phyloP scores from a whole-genome alignment of 2,113 vertebrate genomes.

The Archocentrus centrarchus region DNA sequence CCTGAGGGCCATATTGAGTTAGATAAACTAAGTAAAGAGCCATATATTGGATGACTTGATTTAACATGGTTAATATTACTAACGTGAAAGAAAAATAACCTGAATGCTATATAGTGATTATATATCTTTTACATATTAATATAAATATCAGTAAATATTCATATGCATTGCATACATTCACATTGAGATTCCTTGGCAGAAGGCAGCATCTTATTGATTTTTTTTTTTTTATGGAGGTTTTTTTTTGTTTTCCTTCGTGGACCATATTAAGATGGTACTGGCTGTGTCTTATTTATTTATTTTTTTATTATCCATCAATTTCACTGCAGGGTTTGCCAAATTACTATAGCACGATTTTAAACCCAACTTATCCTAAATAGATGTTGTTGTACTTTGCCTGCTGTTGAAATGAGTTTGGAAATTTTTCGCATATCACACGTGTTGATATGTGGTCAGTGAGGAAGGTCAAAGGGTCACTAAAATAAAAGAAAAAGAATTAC shows the following conservation, averaged over 20 bases:
- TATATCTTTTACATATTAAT: neutral
- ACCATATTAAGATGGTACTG: neutral
- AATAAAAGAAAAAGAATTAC: neutral
- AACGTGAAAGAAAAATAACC: neutral
- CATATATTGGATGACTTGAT: neutral
- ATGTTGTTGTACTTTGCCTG: neutral
- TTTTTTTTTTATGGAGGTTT: neutral
- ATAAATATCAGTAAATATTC: neutral
- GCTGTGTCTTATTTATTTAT: neutral
- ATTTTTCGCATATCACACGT: neutral
- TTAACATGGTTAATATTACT: neutral
- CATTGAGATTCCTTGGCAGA: neutral
- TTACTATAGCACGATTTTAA: neutral
- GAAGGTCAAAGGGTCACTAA: constrained; percentile 6
- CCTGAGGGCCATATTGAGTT: neutral
- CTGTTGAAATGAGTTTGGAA: neutral
- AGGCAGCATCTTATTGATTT: neutral
- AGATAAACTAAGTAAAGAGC: neutral
- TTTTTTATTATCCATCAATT: no score
- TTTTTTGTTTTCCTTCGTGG: neutral
- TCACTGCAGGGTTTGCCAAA: neutral
- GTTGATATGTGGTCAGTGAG: neutral
- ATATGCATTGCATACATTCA: constrained; percentile 1
- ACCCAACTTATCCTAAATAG: constrained; percentile 1
- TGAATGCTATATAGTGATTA: neutral